Conservation (phyloP, 1,140 invertebrate genomes). For the Drosophila chauvacae region DNA sequence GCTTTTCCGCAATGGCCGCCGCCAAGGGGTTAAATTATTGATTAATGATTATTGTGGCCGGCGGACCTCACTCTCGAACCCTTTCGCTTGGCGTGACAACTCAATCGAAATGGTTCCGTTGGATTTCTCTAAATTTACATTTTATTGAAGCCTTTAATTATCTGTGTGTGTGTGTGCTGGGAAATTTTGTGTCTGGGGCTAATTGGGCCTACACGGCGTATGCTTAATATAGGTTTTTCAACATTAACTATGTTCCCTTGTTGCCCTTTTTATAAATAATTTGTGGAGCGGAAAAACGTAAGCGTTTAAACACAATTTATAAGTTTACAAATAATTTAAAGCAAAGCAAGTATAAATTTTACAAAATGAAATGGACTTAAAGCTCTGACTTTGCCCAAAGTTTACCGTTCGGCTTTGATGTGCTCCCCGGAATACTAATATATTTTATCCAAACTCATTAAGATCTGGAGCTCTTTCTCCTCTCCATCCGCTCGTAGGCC, state of each 20-base stretch:
- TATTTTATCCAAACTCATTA: conserved; percentile 45
- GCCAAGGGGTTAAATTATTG: conserved; percentile 40
- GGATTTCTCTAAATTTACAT: conserved; percentile 35
- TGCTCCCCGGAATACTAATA: conserved; percentile 34
- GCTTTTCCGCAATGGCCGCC: conserved; percentile 36
- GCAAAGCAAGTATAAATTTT: neutral
- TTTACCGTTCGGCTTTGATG: conserved; percentile 19
- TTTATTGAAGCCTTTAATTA: conserved; percentile 41
- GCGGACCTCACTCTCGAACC: neutral
- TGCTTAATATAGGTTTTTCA: conserved; percentile 9
- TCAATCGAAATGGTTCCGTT: conserved; percentile 42
- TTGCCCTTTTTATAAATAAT: conserved; percentile 8
- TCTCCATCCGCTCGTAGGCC: conserved; percentile 1
- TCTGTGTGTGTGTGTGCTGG: conserved; percentile 6
- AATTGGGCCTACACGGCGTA: conserved; percentile 21
- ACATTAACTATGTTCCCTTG: neutral
- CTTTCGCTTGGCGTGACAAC: conserved; percentile 45
- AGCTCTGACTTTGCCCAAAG: neutral
- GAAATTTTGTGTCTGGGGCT: conserved; percentile 2
- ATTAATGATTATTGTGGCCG: conserved; percentile 53
- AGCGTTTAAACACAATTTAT: neutral
- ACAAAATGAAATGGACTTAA: neutral
- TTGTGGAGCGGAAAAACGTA: conserved; percentile 12
- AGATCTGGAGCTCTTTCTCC: conserved; percentile 24
- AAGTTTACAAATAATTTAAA: neutral